These are phyloP conservation scores for Rhabditoides inermis DNA, from an alignment of 2,888 invertebrate genomes.

Conservation along the genomic window DNA sequence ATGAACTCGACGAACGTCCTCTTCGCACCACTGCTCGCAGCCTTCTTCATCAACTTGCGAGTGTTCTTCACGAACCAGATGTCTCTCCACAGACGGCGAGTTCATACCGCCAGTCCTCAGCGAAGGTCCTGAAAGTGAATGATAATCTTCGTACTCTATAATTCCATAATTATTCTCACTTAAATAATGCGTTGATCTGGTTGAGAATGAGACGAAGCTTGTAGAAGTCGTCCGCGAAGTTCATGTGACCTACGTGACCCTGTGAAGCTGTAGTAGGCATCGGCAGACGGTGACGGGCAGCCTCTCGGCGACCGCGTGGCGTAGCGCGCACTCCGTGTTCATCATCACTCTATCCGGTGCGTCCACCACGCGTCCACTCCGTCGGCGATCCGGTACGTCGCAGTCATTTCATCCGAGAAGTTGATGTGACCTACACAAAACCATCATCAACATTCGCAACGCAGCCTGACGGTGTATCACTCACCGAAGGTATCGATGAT, in stretches of 20 bases:
- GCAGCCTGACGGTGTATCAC: too few relatives aligned
- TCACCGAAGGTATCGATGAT: slow-evolving; percentile 81
- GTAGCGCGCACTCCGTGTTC: slow-evolving; percentile 87
- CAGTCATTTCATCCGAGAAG: slow-evolving; percentile 96
- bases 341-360: too few relatives aligned
- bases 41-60: slow-evolving; percentile 84
- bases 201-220: slow-evolving; percentile 92
- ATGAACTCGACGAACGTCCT: slow-evolving; percentile 97
- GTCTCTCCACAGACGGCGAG: slow-evolving; percentile 92
- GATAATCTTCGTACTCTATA: too few relatives aligned
- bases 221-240: slow-evolving; percentile 98
- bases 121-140: slow-evolving; percentile 60
- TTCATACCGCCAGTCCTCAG: slow-evolving; percentile 73
- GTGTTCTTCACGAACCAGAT: slow-evolving; percentile 89
- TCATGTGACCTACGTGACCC: too few relatives aligned
- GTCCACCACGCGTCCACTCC: too few relatives aligned
- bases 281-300: slow-evolving; percentile 86
- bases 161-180: too few relatives aligned
- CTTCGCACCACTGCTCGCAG: slow-evolving; percentile 80
- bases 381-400: slow-evolving; percentile 79
- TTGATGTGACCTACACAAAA: slow-evolving; percentile 98
- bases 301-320: slow-evolving; percentile 85
- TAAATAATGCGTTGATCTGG: slow-evolving; percentile 82
- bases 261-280: slow-evolving; percentile 86
- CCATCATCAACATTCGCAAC: too few relatives aligned